Conservation (phyloP, 2,797 vertebrate genomes). For the Adrianichthys oophorus region DNA sequence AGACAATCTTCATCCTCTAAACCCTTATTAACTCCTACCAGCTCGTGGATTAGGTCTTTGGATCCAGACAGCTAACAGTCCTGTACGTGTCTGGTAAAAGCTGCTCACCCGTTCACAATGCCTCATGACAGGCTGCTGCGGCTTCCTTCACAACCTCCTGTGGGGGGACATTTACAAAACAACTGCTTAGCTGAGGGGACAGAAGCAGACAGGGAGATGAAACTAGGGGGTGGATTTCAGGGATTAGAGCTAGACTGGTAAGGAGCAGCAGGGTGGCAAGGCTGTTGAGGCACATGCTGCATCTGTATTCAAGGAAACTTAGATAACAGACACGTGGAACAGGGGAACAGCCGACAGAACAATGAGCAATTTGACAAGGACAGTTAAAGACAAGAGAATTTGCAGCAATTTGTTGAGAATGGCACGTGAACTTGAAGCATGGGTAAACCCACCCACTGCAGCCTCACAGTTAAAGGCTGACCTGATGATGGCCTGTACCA, state of each 20-base stretch:
- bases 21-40: constrained; percentile 71
- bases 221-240: constrained; percentile 23
- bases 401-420: not conserved
- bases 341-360: constrained; percentile 1
- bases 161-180: constrained; percentile 67
- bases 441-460: constrained; percentile 12
- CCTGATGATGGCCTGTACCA: not conserved
- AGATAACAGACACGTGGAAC: not conserved
- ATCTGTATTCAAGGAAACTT: not conserved
- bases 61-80: constrained; percentile 68
- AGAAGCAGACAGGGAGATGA: constrained; percentile 11
- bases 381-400: constrained; percentile 2
- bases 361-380: not conserved
- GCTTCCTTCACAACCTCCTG: constrained; percentile 40
- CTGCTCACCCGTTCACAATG: constrained; percentile 77
- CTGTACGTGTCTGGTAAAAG: constrained; percentile 73
- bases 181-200: constrained; percentile 50
- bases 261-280: constrained; percentile 3
- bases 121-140: constrained; percentile 65
- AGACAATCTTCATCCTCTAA: constrained; percentile 59
- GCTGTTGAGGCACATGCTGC: not conserved
- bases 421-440: constrained; percentile 13
- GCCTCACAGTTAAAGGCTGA: constrained; percentile 7
- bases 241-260: constrained; percentile 28
- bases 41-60: constrained; percentile 67